phyloP scores from a whole-genome alignment of 2,113 vertebrate species.

The Triplophysa tibetana region DNA sequence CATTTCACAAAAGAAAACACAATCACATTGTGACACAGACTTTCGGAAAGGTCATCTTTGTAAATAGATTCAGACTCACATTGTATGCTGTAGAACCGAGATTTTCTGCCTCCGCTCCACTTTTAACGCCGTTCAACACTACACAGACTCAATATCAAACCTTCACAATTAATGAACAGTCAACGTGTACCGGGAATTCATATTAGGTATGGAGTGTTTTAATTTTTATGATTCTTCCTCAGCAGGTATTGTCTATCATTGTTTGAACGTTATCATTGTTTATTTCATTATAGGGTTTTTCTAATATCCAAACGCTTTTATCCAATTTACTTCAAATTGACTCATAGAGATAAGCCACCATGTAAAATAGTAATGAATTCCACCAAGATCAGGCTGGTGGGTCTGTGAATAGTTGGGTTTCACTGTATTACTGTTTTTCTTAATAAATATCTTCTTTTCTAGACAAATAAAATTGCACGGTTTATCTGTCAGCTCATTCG shows the following conservation, averaged over 20 bases:
- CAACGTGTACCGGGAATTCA: not conserved
- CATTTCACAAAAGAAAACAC: not conserved
- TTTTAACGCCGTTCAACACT: constrained; percentile 26
- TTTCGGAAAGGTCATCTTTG: constrained; percentile 34
- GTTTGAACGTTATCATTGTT: no score
- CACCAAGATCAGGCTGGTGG: no score
- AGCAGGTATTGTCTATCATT: no score
- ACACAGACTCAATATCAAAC: not conserved
- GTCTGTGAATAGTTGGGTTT: not conserved
- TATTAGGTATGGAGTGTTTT: not conserved
- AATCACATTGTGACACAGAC: not conserved
- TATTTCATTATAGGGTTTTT: no score
- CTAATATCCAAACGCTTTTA: no score
- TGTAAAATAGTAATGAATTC: no score
- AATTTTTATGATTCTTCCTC: no score
- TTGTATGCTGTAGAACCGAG: constrained; percentile 33
- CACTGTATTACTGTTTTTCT: not conserved
- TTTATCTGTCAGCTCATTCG: not conserved
- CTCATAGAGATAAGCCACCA: no score
- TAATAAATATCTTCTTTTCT: not conserved
- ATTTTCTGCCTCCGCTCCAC: constrained; percentile 39
- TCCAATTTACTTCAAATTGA: no score
- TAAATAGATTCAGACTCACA: constrained; percentile 31
- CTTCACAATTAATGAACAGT: not conserved
- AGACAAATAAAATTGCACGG: constrained; percentile 24